phyloP scores from a whole-genome alignment of 2,113 vertebrate genomes.

The Tetrao urogallus region DNA sequence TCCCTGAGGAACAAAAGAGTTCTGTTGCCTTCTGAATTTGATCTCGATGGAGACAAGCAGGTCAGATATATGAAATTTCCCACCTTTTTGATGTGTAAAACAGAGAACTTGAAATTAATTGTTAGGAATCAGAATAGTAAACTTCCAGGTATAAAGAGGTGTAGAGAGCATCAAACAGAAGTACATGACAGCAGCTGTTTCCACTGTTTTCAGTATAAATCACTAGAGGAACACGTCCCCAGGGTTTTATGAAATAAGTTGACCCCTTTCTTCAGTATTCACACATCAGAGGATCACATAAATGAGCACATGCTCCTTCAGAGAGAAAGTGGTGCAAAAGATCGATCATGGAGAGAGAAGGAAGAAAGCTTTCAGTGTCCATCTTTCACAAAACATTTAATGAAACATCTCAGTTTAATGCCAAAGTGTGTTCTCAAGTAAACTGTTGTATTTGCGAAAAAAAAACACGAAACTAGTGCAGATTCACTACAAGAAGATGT shows the following conservation, averaged over 20 bases:
- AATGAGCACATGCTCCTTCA: not conserved
- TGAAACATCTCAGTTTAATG: not conserved
- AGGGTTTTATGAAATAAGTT: not conserved
- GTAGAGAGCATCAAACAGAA: not conserved
- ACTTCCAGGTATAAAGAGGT: not conserved
- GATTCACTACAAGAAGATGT: rapidly evolving
- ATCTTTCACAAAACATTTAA: not conserved
- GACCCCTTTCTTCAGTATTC: not conserved
- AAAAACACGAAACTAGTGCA: too few relatives aligned
- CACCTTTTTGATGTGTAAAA: not conserved
- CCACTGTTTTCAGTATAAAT: not conserved
- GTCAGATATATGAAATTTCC: not conserved
- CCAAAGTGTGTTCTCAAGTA: not conserved
- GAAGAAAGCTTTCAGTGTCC: not conserved
- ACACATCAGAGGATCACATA: not conserved
- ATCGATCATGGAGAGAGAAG: not conserved
- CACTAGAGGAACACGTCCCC: rapidly evolving
- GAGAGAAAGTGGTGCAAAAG: not conserved
- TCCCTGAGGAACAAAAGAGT: not conserved
- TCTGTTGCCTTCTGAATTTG: not conserved
- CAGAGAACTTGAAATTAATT: not conserved
- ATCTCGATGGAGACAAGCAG: not conserved
- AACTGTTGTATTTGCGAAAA: not conserved
- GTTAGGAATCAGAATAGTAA: not conserved
- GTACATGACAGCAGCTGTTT: not conserved